Percentiles rank a stretch among this genome's conserved stretches.
Conservation (phyloP, 2,113 vertebrate species). For the Brienomyrus brachyistius region DNA sequence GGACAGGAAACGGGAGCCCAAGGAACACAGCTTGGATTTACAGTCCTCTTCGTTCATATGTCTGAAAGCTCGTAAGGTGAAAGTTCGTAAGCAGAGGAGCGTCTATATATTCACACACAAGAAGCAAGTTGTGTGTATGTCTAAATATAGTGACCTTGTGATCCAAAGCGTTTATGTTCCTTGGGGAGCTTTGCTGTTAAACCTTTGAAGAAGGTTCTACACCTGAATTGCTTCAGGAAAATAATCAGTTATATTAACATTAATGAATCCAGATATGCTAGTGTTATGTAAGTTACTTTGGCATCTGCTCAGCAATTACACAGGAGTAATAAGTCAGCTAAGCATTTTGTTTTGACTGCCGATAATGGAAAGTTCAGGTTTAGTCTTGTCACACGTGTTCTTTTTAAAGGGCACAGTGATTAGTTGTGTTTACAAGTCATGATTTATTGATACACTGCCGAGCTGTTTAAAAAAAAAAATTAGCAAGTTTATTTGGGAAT, state of each 20-base stretch:
- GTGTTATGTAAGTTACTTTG: neutral
- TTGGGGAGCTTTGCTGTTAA: neutral
- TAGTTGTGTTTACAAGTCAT: neutral
- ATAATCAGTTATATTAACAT: neutral
- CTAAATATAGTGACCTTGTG: neutral
- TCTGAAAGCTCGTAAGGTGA: too few relatives aligned
- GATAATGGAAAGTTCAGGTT: neutral
- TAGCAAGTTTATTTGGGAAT: conserved; percentile 55
- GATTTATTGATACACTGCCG: neutral
- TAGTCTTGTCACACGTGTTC: neutral
- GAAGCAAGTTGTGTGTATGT: neutral
- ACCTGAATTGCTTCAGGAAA: neutral
- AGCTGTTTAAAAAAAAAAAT: conserved; percentile 42
- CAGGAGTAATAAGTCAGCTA: neutral
- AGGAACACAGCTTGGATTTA: too few relatives aligned
- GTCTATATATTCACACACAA: neutral
- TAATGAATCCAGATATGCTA: neutral
- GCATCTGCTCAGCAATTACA: neutral
- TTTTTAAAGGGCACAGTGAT: neutral
- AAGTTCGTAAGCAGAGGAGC: too few relatives aligned
- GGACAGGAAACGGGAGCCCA: too few relatives aligned
- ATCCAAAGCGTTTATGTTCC: neutral
- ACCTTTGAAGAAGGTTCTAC: neutral
- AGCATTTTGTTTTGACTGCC: neutral
- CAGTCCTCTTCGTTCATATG: too few relatives aligned